Conservation (phyloP, 2,113 vertebrate species). For the Lamprotornis superbus region DNA sequence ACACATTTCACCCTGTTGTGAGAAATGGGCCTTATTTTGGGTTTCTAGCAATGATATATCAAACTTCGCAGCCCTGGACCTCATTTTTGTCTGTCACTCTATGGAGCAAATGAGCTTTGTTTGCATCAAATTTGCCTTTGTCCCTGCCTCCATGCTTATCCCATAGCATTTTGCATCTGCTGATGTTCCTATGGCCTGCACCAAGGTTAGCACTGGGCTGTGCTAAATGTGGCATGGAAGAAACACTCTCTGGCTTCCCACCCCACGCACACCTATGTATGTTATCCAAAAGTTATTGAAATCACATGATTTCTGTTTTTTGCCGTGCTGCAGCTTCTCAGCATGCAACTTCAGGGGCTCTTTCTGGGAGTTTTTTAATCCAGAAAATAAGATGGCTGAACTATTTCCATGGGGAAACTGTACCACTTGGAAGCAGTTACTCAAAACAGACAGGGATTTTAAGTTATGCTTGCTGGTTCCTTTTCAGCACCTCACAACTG, state of each 20-base stretch:
- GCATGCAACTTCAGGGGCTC: background rate
- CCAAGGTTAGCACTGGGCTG: background rate
- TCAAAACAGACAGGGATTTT: background rate
- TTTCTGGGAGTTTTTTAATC: background rate
- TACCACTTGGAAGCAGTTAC: background rate
- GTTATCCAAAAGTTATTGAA: background rate
- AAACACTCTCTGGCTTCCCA: background rate
- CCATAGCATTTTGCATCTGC: background rate
- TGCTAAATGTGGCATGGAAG: background rate
- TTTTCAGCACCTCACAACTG: background rate
- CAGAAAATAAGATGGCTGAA: background rate
- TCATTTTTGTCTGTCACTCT: background rate
- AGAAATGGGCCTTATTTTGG: background rate
- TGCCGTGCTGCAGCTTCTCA: background rate
- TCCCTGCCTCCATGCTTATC: background rate
- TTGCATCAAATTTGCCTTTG: background rate
- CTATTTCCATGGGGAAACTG: background rate
- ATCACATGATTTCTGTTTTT: background rate
- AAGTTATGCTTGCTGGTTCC: background rate
- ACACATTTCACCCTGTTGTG: background rate
- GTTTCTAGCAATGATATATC: background rate
- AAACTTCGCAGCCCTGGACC: background rate
- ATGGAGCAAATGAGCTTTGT: background rate
- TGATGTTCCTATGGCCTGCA: background rate
- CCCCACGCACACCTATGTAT: accelerated